Conservation (phyloP, 2,888 invertebrate species). For the Nycteola revayana region DNA sequence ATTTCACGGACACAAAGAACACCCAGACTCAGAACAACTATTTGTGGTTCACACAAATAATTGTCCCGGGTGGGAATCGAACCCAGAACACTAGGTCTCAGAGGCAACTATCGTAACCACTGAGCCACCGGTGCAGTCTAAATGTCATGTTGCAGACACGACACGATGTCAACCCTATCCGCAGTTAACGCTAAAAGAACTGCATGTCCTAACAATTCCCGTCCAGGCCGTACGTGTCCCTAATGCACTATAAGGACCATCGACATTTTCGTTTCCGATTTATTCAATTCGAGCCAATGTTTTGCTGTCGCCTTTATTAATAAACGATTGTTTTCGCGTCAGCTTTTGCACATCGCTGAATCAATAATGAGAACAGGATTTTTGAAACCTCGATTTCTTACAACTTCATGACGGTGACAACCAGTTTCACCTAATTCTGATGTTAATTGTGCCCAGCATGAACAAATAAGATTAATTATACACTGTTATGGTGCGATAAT, state of each 20-base stretch:
- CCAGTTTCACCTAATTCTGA: conserved; percentile 67
- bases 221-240: conserved; percentile 45
- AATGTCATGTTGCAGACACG: no score
- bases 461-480: conserved; percentile 67
- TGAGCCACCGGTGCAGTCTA: no score
- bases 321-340: conserved; percentile 72
- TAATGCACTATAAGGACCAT: conserved; percentile 56
- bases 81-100: no score
- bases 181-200: conserved; percentile 32
- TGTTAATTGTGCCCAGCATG: conserved; percentile 57
- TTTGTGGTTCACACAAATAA: no score
- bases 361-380: conserved; percentile 61
- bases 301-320: conserved; percentile 59
- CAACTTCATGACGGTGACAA: conserved; percentile 41
- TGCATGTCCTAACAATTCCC: conserved; percentile 30
- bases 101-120: no score
- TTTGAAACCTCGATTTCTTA: conserved; percentile 52
- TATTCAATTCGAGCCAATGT: conserved; percentile 45
- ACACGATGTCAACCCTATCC: conserved; percentile 16
- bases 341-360: conserved; percentile 75
- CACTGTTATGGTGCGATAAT: conserved; percentile 43
- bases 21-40: no score
- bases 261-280: conserved; percentile 51
- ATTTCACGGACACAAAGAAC: no score
- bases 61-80: no score